Base-by-base conservation (phyloP, 2,797 vertebrate species). In the Dendrocincla tyrannina region DNA sequence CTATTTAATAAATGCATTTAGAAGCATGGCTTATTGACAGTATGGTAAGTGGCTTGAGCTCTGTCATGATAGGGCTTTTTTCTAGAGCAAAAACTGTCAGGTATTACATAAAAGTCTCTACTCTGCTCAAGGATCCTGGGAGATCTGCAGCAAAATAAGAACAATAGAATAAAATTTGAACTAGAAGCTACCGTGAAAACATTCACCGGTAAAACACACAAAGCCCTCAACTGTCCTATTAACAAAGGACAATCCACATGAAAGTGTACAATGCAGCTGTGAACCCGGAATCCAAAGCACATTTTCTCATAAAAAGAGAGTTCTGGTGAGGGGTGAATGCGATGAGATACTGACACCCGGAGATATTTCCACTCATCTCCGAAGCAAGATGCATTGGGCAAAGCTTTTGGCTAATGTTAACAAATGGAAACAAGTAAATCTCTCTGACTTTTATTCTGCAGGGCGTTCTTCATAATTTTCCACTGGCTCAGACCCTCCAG, bases 291-390 rank as follows among this genome's bases (percentile, higher is more conserved):
- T 42, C n/a, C 46, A 88, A 74, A 42, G 27, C 10, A 80, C 63
- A 55, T 77, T 79, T 64, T 64, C 15, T 70, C 27, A 13, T 23
- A 30, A 27, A 68, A 74, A 46, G 7, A 47, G 23, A 78, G 32
- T 50, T 27, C 33, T 49, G 30, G 15, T 49, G 37, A 80, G 13
- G 13, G 2, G 6, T 55, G 16, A 7, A 49, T 0, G 0, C 14
- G 25, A 75, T 69, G 19, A 88, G 35, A 18, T 55, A 14, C 17
- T 42, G 17, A 53, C 28, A 46, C 17, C 33, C 27, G 28, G 13
- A 37, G 13, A 17, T 63, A 52, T 50, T 93, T 79, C 72, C 46
- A 58, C 12, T 77, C 9, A 20, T 77, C 16, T 82, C 28, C 42
- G 18, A 91, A 41, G 24, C 35, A n/a, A 12, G 32, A 77, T 19